A percentile compares a stretch with the other conserved stretches of the same genome.
Conservation (phyloP, 2,888 invertebrate species). For the Ennomos erosarius region DNA sequence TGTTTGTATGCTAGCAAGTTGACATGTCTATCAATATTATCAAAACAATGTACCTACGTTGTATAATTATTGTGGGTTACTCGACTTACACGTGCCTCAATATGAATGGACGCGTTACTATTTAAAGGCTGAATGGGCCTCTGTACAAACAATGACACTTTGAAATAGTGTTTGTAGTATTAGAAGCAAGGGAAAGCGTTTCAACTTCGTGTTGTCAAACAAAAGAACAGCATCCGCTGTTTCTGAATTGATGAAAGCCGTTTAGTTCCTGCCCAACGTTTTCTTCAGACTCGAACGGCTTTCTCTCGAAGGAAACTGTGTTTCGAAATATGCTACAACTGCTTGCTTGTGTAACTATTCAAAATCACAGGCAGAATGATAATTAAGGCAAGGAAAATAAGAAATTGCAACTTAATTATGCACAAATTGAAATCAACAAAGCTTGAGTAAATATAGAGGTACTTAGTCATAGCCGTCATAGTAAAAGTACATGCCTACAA, state of each 20-base stretch:
- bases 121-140: slow-evolving; percentile 41
- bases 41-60: slow-evolving; percentile 45
- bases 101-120: slow-evolving; percentile 59
- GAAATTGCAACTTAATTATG: too few relatives aligned
- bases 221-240: slow-evolving; percentile 55
- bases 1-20: too few relatives aligned
- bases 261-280: slow-evolving; percentile 19
- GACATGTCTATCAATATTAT: not conserved
- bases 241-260: slow-evolving; percentile 41
- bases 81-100: slow-evolving; percentile 51
- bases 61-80: slow-evolving; percentile 55
- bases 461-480: too few relatives aligned
- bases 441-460: too few relatives aligned
- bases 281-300: slow-evolving; percentile 1
- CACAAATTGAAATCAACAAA: too few relatives aligned
- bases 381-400: too few relatives aligned
- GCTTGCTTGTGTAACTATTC: too few relatives aligned
- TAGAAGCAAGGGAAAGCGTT: slow-evolving; percentile 52
- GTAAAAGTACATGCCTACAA: too few relatives aligned
- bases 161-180: slow-evolving; percentile 29
- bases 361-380: too few relatives aligned
- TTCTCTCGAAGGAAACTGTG: slow-evolving; percentile 6
- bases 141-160: slow-evolving; percentile 28
- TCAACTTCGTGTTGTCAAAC: slow-evolving; percentile 55
- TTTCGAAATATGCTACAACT: not conserved